Conservation (phyloP, 30 jellyfish, hydroid and myxozoan species). For the Turritopsis rubra region DNA sequence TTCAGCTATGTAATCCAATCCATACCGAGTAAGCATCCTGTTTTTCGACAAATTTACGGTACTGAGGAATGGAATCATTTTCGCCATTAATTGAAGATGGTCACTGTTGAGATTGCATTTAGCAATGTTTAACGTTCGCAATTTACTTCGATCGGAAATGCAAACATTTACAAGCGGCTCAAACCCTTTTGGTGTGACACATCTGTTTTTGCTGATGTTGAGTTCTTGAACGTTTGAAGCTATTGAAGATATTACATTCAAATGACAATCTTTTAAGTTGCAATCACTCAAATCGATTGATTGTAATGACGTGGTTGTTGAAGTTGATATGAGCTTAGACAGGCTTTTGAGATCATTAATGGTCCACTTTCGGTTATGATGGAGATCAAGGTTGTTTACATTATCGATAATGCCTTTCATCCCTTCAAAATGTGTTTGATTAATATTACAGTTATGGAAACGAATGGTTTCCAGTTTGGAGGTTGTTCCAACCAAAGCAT, state of each 20-base stretch:
- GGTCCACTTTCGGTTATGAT: constrained; percentile 3
- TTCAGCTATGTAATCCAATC: neutral
- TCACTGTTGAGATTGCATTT: neutral
- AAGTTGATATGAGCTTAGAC: neutral
- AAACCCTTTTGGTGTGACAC: neutral
- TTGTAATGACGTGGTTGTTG: neutral
- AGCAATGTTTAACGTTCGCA: neutral
- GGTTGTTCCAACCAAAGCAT: neutral
- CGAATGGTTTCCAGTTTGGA: constrained; percentile 6
- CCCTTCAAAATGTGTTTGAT: constrained; percentile 7
- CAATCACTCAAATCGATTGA: neutral
- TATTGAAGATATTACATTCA: neutral
- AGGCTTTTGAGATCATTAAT: neutral
- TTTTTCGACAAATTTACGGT: neutral
- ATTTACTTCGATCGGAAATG: neutral
- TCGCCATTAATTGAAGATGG: neutral
- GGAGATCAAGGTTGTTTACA: neutral
- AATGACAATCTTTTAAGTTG: neutral
- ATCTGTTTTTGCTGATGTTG: neutral
- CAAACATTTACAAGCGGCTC: neutral
- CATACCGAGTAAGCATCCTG: neutral
- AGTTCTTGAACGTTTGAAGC: neutral
- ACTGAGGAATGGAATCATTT: neutral
- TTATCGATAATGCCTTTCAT: neutral
- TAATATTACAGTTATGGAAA: neutral